phyloP scores from a whole-genome alignment of 2,888 invertebrate species.

The Heliconius charithonia region DNA sequence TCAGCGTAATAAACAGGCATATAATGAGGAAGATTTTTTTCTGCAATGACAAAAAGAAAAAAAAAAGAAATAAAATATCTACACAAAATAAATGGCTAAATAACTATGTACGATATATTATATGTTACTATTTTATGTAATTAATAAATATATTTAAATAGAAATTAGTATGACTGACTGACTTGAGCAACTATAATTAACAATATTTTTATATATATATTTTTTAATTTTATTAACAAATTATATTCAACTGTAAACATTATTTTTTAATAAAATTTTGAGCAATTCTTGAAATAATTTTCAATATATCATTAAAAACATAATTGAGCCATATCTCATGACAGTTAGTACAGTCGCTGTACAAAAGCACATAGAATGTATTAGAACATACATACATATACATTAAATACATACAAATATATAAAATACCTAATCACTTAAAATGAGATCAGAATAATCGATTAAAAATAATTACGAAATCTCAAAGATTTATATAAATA shows the following conservation, averaged over 20 bases:
- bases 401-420: constrained; percentile 6
- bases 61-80: constrained; percentile 77
- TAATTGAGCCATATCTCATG: neutral
- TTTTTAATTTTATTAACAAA: no score
- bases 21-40: constrained; percentile 95
- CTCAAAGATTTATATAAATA: no score
- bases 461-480: no score
- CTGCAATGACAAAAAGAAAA: constrained; percentile 86
- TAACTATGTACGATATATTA: neutral
- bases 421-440: constrained; percentile 3
- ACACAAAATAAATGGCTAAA: constrained; percentile 27
- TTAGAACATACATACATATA: constrained; percentile 1
- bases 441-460: neutral
- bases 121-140: neutral
- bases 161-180: neutral
- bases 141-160: neutral
- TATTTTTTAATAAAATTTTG: no score
- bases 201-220: neutral
- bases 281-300: neutral
- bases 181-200: constrained; percentile 6
- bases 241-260: no score
- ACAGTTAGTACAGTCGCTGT: constrained; percentile 16
- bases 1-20: constrained; percentile 90
- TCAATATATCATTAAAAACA: neutral
- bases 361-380: constrained; percentile 2